phyloP scores from a whole-genome alignment of 2,113 vertebrate genomes.

The Zosterops borbonicus region DNA sequence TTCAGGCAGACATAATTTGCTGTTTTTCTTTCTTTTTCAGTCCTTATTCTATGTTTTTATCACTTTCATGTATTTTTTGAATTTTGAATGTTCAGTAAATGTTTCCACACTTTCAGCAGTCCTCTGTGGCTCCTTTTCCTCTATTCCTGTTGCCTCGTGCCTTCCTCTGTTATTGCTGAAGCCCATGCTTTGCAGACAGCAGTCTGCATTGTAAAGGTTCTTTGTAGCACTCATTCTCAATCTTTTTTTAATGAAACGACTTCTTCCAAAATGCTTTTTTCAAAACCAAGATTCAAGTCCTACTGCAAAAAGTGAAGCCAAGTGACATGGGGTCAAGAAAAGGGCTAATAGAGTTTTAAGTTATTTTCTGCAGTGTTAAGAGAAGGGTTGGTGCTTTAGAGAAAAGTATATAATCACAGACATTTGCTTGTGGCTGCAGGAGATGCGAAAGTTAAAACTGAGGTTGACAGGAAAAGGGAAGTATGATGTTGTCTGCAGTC shows the following conservation, averaged over 20 bases:
- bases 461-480: slow-evolving; percentile 13
- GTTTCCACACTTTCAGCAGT: neutral
- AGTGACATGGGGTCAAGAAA: neutral
- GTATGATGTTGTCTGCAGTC: neutral
- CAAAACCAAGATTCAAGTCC: neutral
- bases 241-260: neutral
- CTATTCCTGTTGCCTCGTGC: neutral
- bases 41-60: neutral
- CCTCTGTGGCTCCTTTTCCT: neutral
- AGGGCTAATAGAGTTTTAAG: slow-evolving; percentile 1
- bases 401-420: neutral
- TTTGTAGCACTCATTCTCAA: neutral
- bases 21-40: neutral
- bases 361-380: slow-evolving; percentile 1
- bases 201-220: neutral
- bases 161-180: neutral
- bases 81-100: neutral
- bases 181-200: neutral
- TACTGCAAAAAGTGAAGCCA: neutral
- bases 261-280: neutral
- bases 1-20: neutral
- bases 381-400: neutral
- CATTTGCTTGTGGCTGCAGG: neutral
- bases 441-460: slow-evolving; percentile 20
- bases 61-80: neutral